Evolutionary conservation across 2,113 vertebrate species (phyloP).

Genomic region (Pseudopodoces humilis): DNA sequence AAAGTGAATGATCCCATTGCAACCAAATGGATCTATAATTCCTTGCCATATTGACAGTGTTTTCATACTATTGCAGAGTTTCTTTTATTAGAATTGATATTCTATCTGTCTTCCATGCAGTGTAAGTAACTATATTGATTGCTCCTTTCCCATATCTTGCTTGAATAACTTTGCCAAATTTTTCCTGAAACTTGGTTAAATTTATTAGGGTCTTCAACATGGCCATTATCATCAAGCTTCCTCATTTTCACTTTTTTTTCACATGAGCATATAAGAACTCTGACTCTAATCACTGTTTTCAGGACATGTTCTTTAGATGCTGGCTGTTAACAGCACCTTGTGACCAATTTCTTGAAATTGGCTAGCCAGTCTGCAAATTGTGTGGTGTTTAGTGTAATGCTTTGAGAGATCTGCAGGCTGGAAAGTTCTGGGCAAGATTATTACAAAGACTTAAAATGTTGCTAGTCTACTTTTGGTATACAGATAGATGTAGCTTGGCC

Average conservation of each 20-base stretch:
- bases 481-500: neutral
- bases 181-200: neutral
- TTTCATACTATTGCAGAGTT: neutral
- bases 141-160: neutral
- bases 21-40: neutral
- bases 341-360: constrained; percentile 15
- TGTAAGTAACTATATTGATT: constrained; percentile 20
- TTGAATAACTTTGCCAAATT: constrained; percentile 17
- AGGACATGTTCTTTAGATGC: neutral
- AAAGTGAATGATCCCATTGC: neutral
- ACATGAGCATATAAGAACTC: neutral
- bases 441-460: neutral
- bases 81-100: neutral
- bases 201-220: neutral
- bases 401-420: neutral
- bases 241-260: neutral
- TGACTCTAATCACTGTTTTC: neutral
- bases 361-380: neutral
- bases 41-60: neutral
- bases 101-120: neutral
- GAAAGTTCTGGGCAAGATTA: constrained; percentile 5
- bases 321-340: neutral
- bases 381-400: neutral
- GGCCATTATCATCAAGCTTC: neutral
- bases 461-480: neutral